Conservation (phyloP, 2,113 vertebrate species). For the Ahaetulla prasina region DNA sequence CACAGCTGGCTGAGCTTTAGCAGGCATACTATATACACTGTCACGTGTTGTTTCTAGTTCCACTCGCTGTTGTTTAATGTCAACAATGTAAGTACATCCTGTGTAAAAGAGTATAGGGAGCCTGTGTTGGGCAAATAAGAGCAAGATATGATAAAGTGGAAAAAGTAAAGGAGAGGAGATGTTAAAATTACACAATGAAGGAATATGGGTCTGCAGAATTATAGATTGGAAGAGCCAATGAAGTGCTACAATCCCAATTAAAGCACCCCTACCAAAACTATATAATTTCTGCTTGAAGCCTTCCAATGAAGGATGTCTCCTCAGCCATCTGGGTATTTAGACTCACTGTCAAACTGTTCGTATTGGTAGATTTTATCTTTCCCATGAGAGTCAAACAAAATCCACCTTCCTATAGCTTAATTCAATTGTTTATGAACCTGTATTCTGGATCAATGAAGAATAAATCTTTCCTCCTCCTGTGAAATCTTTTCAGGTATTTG, state of each 20-base stretch:
- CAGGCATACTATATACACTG: not conserved
- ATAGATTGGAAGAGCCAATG: not conserved
- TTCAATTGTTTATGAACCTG: not conserved
- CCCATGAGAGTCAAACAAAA: not conserved
- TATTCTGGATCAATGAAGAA: not conserved
- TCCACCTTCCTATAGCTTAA: not conserved
- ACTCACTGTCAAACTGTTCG: not conserved
- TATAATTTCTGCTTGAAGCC: not conserved
- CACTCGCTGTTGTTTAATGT: not conserved
- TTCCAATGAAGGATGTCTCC: not conserved
- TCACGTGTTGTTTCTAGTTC: not conserved
- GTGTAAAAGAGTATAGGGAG: not conserved
- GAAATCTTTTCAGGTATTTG: not conserved
- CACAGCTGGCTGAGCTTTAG: not conserved
- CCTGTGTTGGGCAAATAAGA: not conserved
- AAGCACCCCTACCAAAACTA: not conserved
- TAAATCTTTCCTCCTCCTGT: not conserved
- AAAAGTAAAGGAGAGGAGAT: not conserved
- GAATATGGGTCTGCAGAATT: not conserved
- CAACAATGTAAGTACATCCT: not conserved
- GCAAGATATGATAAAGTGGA: not conserved
- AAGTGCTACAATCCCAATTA: not conserved
- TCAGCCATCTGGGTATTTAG: not conserved
- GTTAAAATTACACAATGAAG: not conserved
- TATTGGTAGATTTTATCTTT: not conserved